These are phyloP conservation scores for Aphelenchoides fujianensis DNA, from an alignment of 1,140 invertebrate genomes.

Conservation along the genomic window DNA sequence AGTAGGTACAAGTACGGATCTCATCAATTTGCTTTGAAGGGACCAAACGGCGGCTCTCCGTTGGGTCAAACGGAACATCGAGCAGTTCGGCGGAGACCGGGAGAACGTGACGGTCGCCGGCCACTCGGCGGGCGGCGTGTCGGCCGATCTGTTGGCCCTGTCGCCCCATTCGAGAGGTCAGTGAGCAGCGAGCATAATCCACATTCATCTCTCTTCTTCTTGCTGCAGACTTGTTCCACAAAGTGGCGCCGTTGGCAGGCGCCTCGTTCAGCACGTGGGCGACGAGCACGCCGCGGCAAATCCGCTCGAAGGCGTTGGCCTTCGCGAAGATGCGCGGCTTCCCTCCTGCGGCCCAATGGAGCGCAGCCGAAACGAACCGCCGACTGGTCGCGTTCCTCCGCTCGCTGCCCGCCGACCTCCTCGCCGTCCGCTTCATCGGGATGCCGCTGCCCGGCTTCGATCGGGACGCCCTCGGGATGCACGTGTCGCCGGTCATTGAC, in stretches of 20 bases:
- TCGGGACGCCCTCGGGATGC: slow-evolving; percentile 8
- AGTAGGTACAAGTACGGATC: not conserved
- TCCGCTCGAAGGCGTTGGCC: not conserved
- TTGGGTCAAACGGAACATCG: slow-evolving; percentile 88
- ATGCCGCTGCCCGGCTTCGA: not conserved
- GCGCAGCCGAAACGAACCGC: not conserved
- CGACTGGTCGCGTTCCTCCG: slow-evolving; percentile 12
- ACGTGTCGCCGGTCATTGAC: slow-evolving; percentile 31
- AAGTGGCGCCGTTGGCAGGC: slow-evolving; percentile 21
- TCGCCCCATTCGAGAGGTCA: slow-evolving; percentile 45
- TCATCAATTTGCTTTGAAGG: not conserved
- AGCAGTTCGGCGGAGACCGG: slow-evolving; percentile 84
- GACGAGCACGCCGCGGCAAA: not conserved
- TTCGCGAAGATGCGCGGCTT: slow-evolving; percentile 12
- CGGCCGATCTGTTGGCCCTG: slow-evolving; percentile 31
- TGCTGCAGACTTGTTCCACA: slow-evolving; percentile 34
- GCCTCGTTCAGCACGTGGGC: slow-evolving; percentile 18
- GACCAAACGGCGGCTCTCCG: slow-evolving; percentile 77
- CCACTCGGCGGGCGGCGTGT: slow-evolving; percentile 41
- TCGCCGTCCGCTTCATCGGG: not conserved
- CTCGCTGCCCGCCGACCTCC: not conserved
- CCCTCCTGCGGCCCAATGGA: not conserved
- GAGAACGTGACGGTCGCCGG: slow-evolving; percentile 81
- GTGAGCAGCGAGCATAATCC: not conserved
- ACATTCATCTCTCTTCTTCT: not conserved